Percentiles rank a stretch among this genome's conserved stretches.
phyloP scores from a whole-genome alignment of 2,797 vertebrate genomes.

The Alcedo atthis region DNA sequence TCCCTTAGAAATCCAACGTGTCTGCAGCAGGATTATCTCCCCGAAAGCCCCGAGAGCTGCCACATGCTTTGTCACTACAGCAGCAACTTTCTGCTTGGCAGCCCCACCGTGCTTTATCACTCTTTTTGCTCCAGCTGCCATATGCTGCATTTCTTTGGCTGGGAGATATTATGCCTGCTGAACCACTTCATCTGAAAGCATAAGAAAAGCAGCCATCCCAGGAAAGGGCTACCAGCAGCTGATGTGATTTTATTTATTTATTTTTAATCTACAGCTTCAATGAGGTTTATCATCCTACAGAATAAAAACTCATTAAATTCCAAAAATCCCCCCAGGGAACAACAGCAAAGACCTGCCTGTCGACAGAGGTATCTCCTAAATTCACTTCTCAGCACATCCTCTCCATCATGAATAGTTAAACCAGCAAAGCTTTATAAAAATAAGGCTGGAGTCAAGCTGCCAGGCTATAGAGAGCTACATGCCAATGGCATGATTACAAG shows the following conservation, averaged over 20 bases:
- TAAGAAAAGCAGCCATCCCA: not conserved
- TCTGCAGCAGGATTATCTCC: not conserved
- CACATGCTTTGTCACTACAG: slow-evolving; percentile 9
- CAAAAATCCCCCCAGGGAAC: not conserved
- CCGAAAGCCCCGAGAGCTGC: not conserved
- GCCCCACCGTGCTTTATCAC: slow-evolving; percentile 1
- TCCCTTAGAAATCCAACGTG: not conserved
- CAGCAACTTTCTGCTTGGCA: slow-evolving; percentile 32
- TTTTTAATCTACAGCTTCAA: not conserved
- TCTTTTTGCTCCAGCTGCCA: not conserved
- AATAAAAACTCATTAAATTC: not conserved
- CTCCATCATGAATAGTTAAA: not conserved
- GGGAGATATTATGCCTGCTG: not conserved
- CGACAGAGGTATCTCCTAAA: not conserved
- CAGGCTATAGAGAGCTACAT: not conserved
- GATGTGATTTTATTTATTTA: not conserved
- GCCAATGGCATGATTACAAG: not conserved
- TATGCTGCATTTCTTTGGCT: not conserved
- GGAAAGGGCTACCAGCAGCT: not conserved
- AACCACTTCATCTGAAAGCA: not conserved
- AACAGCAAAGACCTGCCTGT: not conserved
- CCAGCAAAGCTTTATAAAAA: not conserved
- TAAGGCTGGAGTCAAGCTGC: not conserved
- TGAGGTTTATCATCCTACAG: not conserved
- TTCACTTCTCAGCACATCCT: not conserved